A percentile compares a stretch with the other conserved stretches of the same genome.
phyloP scores from a whole-genome alignment of 1,140 invertebrate genomes.

The Macrostomum lignano region DNA sequence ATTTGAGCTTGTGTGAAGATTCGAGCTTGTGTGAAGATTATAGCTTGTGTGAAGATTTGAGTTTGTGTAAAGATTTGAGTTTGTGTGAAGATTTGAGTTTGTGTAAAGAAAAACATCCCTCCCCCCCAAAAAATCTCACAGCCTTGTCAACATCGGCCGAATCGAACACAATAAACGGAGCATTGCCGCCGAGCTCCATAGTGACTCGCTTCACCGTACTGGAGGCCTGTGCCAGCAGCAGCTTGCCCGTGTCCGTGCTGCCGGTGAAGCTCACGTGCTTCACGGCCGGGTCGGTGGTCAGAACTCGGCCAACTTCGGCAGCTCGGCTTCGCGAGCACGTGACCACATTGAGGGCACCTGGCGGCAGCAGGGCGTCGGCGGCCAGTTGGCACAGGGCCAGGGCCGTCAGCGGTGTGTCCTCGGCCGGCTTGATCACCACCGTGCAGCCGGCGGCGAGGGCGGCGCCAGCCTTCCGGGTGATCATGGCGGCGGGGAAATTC shows the following conservation, averaged over 20 bases:
- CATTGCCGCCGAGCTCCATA: constrained; percentile 86
- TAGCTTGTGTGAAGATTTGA: too few relatives aligned
- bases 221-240: constrained; percentile 54
- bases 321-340: constrained; percentile 49
- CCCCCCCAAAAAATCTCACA: too few relatives aligned
- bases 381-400: constrained; percentile 41
- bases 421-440: constrained; percentile 71
- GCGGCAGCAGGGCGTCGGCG: constrained; percentile 31
- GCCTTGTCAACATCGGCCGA: constrained; percentile 66
- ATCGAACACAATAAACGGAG: constrained; percentile 82
- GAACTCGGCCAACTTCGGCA: constrained; percentile 44
- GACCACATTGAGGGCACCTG: constrained; percentile 56
- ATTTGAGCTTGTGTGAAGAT: too few relatives aligned
- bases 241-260: constrained; percentile 29
- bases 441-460: constrained; percentile 78
- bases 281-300: constrained; percentile 55
- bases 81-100: too few relatives aligned
- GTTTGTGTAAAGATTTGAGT: too few relatives aligned
- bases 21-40: too few relatives aligned
- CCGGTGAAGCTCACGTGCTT: constrained; percentile 75
- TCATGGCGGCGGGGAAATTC: constrained; percentile 98
- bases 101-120: too few relatives aligned
- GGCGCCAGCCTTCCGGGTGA: constrained; percentile 67
- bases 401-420: constrained; percentile 73
- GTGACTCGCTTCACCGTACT: constrained; percentile 56